Percentiles rank a stretch among this genome's conserved stretches.
Evolutionary conservation across 1,140 invertebrate species (phyloP).

Genomic region (Pogonomyrmex californicus): DNA sequence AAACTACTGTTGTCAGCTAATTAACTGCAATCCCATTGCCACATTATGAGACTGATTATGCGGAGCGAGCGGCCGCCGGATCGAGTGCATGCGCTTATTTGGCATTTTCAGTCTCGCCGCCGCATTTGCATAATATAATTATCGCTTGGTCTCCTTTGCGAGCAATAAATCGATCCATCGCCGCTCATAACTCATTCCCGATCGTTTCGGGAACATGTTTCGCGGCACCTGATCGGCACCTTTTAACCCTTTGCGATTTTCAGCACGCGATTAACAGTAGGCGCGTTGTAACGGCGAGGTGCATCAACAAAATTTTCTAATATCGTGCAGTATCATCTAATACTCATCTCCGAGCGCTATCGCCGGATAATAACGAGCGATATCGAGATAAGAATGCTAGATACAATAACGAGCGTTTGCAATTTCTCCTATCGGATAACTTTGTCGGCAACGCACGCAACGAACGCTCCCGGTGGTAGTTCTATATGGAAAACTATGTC

Average conservation of each 20-base stretch:
- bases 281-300: neutral
- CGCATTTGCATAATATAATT: slow-evolving; percentile 78
- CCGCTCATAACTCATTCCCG: neutral
- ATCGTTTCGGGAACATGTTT: neutral
- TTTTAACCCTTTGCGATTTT: neutral
- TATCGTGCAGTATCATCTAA: neutral
- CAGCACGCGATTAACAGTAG: neutral
- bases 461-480: neutral
- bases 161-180: slow-evolving; percentile 19
- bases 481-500: neutral
- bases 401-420: neutral
- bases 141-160: slow-evolving; percentile 25
- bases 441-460: neutral
- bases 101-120: slow-evolving; percentile 19
- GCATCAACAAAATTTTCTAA: neutral
- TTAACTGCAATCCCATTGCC: slow-evolving; percentile 75
- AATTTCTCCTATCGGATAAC: slow-evolving; percentile 33
- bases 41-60: slow-evolving; percentile 78
- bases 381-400: neutral
- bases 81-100: slow-evolving; percentile 54
- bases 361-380: neutral
- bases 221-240: neutral
- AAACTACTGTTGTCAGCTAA: slow-evolving; percentile 76
- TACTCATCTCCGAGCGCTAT: neutral
- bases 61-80: slow-evolving; percentile 61